Base-by-base conservation (phyloP, 30 jellyfish, hydroid and myxozoan genomes). In the Thelohanellus kitauei region DNA sequence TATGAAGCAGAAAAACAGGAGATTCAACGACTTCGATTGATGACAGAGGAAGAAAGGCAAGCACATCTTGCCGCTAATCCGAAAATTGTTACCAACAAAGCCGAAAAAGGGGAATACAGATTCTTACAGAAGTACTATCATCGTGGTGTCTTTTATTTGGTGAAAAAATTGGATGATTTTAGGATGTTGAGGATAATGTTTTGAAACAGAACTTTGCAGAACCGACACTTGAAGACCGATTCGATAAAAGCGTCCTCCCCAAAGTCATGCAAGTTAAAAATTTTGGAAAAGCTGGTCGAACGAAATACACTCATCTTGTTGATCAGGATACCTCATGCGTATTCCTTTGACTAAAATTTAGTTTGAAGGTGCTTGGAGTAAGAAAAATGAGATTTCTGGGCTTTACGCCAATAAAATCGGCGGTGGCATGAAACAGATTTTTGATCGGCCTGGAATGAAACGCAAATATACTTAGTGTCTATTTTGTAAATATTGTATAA, bases 241-340 rank as follows among this genome's bases (percentile, higher is more conserved):
- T 78, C 23, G 97, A 78, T 48, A 78, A 78, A 47, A 62, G 86
- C 12, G 71, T 78, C 23, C 83, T 78, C 4, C 97, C 97, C 1
- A 78, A 63, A 52, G 88, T 57, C 46, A 62, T 78, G 88, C 97
- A 78, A 66, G 73, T 78, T 22, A 78, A 78, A 50, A 78, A 78
- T 40, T 78, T 78, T 44, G 97, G 97, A 25, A 54, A 87, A 24
- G 66, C 97, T 19, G 97, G 97, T 19, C 75, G 97, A 11, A 78
- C 97, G 11, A 78, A 78, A 44, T 78, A 78, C 52, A 78, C 97
- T 11, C 97, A 78, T 54, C 52, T 78, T 14, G 84, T 64, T 14
- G 97, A 78, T 40, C 97, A 78, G 41, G 97, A 78, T 38, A 64
- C 97, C 0, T 43, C 97, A 1, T 52, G 57, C 67, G 97, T 78